Conservation (phyloP, 2,888 invertebrate genomes). For the Antheraea assamensis region DNA sequence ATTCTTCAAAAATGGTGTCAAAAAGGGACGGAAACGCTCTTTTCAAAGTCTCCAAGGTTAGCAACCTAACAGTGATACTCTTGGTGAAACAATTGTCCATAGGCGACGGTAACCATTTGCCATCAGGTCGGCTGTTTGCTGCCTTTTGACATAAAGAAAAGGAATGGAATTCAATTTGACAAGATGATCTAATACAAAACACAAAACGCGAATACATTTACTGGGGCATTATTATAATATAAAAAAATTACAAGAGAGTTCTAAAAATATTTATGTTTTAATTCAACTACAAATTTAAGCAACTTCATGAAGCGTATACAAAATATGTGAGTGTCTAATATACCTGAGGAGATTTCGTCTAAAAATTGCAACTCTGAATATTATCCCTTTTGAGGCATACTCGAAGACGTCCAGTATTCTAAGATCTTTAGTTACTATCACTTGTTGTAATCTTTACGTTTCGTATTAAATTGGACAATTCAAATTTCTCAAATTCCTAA, state of each 20-base stretch:
- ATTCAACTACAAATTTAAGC: too few relatives aligned
- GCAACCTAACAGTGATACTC: too few relatives aligned
- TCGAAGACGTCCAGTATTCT: neutral
- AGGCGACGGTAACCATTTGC: too few relatives aligned
- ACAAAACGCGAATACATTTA: neutral
- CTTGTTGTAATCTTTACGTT: neutral
- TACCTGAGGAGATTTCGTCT: neutral
- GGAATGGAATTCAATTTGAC: neutral
- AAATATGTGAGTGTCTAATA: neutral
- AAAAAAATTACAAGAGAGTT: too few relatives aligned
- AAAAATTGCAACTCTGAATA: neutral
- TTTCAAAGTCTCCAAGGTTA: too few relatives aligned
- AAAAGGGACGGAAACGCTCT: too few relatives aligned
- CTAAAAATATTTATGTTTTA: too few relatives aligned
- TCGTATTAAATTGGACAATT: neutral
- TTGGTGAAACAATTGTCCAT: too few relatives aligned
- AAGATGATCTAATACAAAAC: neutral
- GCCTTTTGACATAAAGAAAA: too few relatives aligned
- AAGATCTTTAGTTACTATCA: neutral
- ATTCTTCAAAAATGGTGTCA: too few relatives aligned
- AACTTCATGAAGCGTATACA: neutral
- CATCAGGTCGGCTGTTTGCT: too few relatives aligned
- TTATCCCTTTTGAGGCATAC: neutral
- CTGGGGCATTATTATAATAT: too few relatives aligned
- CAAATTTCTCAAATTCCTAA: slow-evolving; percentile 3